Conservation (phyloP, 2,888 invertebrate genomes). For the Eupithecia centaureata region DNA sequence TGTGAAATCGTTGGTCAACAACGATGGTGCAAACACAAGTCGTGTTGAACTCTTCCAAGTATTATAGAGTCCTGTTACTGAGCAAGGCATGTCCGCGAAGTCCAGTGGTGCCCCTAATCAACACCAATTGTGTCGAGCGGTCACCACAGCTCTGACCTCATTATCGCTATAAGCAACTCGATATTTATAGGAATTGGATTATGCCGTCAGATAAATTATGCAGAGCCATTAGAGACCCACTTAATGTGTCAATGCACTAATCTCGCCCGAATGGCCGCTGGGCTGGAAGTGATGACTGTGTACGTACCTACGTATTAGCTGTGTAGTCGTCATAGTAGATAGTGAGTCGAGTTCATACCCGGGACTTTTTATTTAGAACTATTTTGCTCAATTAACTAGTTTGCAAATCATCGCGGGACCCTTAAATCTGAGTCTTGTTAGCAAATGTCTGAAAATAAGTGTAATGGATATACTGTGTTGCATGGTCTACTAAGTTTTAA, state of each 20-base stretch:
- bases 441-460: background rate
- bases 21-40: too few relatives aligned
- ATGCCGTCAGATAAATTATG: slow-evolving; percentile 5
- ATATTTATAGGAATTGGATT: background rate
- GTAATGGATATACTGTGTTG: too few relatives aligned
- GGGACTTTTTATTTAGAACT: slow-evolving; percentile 1
- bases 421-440: background rate
- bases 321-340: background rate
- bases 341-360: background rate
- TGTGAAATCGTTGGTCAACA: too few relatives aligned
- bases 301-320: background rate
- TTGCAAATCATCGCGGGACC: background rate
- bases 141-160: background rate
- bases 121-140: background rate
- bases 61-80: too few relatives aligned
- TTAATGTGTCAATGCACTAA: slow-evolving; percentile 7
- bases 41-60: too few relatives aligned
- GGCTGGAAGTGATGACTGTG: background rate
- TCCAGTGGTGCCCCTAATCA: background rate
- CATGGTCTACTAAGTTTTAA: too few relatives aligned
- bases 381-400: background rate
- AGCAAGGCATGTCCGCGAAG: background rate
- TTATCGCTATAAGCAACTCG: background rate
- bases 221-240: slow-evolving; percentile 5
- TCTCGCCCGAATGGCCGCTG: background rate